Percentiles rank a stretch among this genome's conserved stretches.
Evolutionary conservation across 2,888 invertebrate genomes (phyloP).

Genomic region (Dexiosoma caninum): DNA sequence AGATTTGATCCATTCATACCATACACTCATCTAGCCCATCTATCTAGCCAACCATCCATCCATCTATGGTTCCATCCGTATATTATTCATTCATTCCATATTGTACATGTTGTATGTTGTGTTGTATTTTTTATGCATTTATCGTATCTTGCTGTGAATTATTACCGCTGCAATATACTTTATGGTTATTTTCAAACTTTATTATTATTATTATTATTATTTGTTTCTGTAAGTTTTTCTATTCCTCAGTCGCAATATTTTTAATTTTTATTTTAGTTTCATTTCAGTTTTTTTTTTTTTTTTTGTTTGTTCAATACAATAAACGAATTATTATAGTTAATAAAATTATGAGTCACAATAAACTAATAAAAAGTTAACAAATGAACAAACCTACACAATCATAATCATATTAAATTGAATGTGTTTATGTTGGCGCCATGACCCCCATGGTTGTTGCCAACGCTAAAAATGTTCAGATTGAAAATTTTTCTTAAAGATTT

Average conservation of each 20-base stretch:
- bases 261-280: constrained; percentile 11
- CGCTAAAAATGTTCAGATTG: constrained; percentile 40
- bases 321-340: constrained; percentile 54
- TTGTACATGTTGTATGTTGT: constrained; percentile 7
- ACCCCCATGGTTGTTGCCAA: constrained; percentile 52
- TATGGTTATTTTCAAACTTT: constrained; percentile 50
- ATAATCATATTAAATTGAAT: constrained; percentile 1
- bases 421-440: constrained; percentile 63
- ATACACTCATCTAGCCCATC: constrained; percentile 13
- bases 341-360: constrained; percentile 63
- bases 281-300: too few relatives aligned
- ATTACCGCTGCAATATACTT: constrained; percentile 61
- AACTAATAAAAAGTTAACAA: constrained; percentile 53
- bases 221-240: constrained; percentile 23
- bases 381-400: neutral
- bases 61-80: too few relatives aligned
- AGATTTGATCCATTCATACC: constrained; percentile 49
- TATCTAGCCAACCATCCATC: constrained; percentile 9
- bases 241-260: constrained; percentile 50
- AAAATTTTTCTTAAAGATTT: constrained; percentile 18
- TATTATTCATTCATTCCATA: neutral
- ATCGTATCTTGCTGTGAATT: constrained; percentile 63
- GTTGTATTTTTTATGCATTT: constrained; percentile 45
- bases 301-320: constrained; percentile 3
- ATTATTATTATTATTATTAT: neutral